Base-by-base conservation (phyloP, 2,888 invertebrate genomes). In the Lycia hirtaria region DNA sequence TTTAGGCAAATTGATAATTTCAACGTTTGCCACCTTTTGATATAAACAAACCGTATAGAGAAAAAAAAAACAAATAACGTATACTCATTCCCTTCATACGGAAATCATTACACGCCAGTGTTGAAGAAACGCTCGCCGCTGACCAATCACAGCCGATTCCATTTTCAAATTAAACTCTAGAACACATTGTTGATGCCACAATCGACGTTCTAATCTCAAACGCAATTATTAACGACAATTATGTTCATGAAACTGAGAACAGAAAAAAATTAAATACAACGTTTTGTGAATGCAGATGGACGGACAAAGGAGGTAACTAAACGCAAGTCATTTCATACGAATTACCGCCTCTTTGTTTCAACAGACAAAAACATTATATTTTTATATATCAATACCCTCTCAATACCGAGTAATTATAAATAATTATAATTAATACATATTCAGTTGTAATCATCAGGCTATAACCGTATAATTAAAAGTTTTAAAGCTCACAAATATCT, bases 291-390 rank as follows among this genome's bases (percentile, higher is more conserved):
- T 81, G 80, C 78, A 78, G 76, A 78, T 74, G 73, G 71, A 78
- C 81, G 71, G 76, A 88, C 88, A 88, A 88, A 82, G 83, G 78
- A 57, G 68, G 68, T 69, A 56, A 62, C 75, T 81, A 84, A 87
- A 78, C 76, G 90, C 90, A 89, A 91, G 91, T 92, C 91, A 92
- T 80, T 87, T 84, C 89, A 90, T 85, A 91, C 90, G 89, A 88
- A 91, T 90, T 88, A 90, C 76, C 69, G 75, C 65, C 67, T 78
- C 85, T 85, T 90, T 90, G 89, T 91, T 90, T 90, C 87, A 88
- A 82, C 71, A 68, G 72, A 87, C 84, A 87, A 87, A 88, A 88
- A 85, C 82, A 85, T 72, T 64, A 76, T 57, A 54, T 59, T 58
- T 66, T 83, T 77, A 83, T n/a, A 84, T 86, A 85, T 81, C 80